These are phyloP conservation scores for Heliconius erato DNA, from an alignment of 2,888 invertebrate genomes.

Conservation along the genomic window DNA sequence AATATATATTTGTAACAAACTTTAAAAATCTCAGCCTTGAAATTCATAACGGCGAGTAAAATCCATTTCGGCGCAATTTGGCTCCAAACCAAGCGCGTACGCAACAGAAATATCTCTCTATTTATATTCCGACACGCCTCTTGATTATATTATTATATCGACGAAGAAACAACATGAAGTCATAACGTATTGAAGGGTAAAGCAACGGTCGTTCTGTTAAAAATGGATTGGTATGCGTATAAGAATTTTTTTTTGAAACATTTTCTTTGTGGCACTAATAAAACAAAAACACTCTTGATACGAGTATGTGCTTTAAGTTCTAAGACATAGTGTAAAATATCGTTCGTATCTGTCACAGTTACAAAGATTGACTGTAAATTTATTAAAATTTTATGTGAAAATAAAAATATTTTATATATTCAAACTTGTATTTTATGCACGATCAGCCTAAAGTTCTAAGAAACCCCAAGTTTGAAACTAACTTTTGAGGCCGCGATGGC, in stretches of 20 bases:
- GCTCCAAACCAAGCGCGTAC: constrained; percentile 48
- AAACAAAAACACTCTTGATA: no score
- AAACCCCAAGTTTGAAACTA: not conserved
- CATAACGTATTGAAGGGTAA: not conserved
- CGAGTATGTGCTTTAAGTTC: no score
- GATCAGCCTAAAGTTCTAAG: not conserved
- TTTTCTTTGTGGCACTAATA: not conserved
- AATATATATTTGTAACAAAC: not conserved
- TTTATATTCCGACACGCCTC: constrained; percentile 47
- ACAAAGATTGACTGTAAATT: no score
- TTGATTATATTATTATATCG: constrained; percentile 37
- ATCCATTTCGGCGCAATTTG: constrained; percentile 44
- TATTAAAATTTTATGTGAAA: not conserved
- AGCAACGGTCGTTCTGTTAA: not conserved
- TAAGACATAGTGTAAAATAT: no score
- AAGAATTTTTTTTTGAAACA: not conserved
- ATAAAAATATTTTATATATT: not conserved
- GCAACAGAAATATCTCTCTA: constrained; percentile 43
- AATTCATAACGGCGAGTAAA: constrained; percentile 33
- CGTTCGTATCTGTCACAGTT: no score
- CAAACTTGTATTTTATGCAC: not conserved
- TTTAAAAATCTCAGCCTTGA: constrained; percentile 39
- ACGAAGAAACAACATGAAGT: constrained; percentile 2
- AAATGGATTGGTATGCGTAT: not conserved
- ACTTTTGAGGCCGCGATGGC: not conserved